Conservation (phyloP, 2,888 invertebrate species). For the Ellobium chinense region DNA sequence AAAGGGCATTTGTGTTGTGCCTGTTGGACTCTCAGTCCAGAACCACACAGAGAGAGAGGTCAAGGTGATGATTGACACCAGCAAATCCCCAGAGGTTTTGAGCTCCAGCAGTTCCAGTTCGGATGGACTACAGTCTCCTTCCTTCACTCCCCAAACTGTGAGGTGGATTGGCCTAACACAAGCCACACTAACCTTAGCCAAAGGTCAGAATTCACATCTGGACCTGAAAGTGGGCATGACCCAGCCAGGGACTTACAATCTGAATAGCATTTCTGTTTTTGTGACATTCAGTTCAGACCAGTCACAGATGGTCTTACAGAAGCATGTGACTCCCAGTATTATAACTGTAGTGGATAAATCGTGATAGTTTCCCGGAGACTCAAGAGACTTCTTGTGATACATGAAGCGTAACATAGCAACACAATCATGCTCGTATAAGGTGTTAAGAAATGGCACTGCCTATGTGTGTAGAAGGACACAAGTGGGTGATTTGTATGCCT, state of each 20-base stretch:
- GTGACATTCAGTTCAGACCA: conserved; percentile 67
- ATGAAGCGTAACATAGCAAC: no score
- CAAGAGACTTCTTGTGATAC: no score
- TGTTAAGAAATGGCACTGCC: no score
- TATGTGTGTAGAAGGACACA: no score
- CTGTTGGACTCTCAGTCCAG: conserved; percentile 82
- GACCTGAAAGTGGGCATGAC: conserved; percentile 72
- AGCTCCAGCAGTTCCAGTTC: neutral
- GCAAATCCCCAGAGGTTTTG: conserved; percentile 69
- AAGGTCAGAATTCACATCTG: conserved; percentile 64
- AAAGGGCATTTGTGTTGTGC: conserved; percentile 83
- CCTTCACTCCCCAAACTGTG: conserved; percentile 54
- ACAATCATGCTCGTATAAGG: no score
- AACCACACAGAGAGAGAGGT: conserved; percentile 66
- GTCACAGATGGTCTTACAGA: conserved; percentile 72
- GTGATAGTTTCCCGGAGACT: neutral
- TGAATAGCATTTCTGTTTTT: conserved; percentile 73
- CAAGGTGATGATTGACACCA: conserved; percentile 69
- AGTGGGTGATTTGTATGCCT: no score
- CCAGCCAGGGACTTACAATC: conserved; percentile 75
- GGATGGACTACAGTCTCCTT: neutral
- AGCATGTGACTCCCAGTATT: conserved; percentile 67
- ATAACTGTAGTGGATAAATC: conserved; percentile 46
- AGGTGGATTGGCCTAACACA: conserved; percentile 75
- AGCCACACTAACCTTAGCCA: conserved; percentile 64